A percentile compares a stretch with the other conserved stretches of the same genome.
Conservation (phyloP, 2,797 vertebrate genomes). For the Ctenopoma kingsleyae region DNA sequence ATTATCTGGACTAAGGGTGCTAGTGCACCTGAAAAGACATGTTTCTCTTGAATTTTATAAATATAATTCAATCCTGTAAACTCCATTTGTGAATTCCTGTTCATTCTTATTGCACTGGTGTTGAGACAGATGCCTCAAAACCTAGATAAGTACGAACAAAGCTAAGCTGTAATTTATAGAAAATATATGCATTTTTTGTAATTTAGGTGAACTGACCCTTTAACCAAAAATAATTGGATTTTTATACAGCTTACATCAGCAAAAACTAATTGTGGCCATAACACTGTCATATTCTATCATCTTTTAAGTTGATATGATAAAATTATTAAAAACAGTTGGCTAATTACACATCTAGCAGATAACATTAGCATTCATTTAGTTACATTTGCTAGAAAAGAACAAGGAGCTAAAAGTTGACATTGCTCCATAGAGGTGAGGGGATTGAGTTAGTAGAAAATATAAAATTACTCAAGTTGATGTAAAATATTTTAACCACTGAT, state of each 20-base stretch:
- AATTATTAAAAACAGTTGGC: too few species aligned
- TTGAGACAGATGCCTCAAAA: not conserved
- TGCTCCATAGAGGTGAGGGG: not conserved
- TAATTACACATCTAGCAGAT: too few species aligned
- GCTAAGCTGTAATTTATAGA: not conserved
- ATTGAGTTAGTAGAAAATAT: not conserved
- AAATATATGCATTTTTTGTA: too few species aligned
- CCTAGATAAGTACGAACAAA: not conserved
- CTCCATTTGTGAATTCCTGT: not conserved
- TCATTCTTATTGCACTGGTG: not conserved
- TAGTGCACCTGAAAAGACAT: not conserved
- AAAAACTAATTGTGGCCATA: too few species aligned
- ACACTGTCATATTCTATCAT: too few species aligned
- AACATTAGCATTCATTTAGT: too few species aligned
- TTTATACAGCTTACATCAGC: too few species aligned
- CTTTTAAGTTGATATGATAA: too few species aligned
- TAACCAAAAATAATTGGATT: too few species aligned
- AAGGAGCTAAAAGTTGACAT: not conserved
- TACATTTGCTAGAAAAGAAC: too few species aligned
- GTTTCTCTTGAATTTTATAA: too few species aligned
- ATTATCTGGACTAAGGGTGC: not conserved
- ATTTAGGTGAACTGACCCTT: not conserved
- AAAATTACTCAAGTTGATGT: too few species aligned
- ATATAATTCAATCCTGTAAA: not conserved
- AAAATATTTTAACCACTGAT: not conserved